Evolutionary conservation across 2,797 vertebrate genomes (phyloP), one percentile per base, ranked within the genome.

Genomic region (Anguilla obscura): DNA sequence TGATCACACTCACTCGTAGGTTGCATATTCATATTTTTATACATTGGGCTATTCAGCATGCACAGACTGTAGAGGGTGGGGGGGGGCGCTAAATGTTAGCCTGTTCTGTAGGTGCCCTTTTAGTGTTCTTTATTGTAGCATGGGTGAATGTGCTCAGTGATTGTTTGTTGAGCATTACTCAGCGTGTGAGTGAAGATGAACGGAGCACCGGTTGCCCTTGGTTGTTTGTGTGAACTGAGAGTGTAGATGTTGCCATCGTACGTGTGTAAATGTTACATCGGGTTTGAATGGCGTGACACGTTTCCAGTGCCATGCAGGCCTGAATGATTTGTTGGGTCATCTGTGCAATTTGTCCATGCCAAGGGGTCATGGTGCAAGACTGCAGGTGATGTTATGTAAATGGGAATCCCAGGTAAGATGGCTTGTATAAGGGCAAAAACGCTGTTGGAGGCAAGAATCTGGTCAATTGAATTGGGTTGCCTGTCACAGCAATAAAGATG

Each of bases 401-500:
- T 84, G 83, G 60, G 48, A 84, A 63, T 74, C 16, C 52, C 82
- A 87, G 87, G 87, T 87, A 84, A 87, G 87, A 54, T 33, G 58
- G 3, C 66, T 60, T 33, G 50, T 40, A 5, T 87, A 84, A 84
- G 87, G 82, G 30, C 27, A 87, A 82, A 71, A 24, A 36, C 5
- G 45, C 84, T 50, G 66, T 60, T 45, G 54, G 45, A 84, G 33
- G 48, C 40, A 60, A 87, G 48, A 27, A 82, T 71, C 48, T 71
- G 87, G 63, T 58, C 30, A 24, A 18, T 76, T 48, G 66, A 56
- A 71, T 48, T 85, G 52, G 71, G 48, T 76, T 85, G 56, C 58
- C 54, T 74, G 63, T 85, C 69, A 76, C 83, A 74, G 87, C 52
- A 88, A 88, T 85, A 66, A 85, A 85, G 87, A 74, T 4, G n/a